A percentile compares a stretch with the other conserved stretches of the same genome.
These are phyloP conservation scores for Nesogale talazaci DNA, from an alignment of 2,113 vertebrate genomes.

Conservation along the genomic window DNA sequence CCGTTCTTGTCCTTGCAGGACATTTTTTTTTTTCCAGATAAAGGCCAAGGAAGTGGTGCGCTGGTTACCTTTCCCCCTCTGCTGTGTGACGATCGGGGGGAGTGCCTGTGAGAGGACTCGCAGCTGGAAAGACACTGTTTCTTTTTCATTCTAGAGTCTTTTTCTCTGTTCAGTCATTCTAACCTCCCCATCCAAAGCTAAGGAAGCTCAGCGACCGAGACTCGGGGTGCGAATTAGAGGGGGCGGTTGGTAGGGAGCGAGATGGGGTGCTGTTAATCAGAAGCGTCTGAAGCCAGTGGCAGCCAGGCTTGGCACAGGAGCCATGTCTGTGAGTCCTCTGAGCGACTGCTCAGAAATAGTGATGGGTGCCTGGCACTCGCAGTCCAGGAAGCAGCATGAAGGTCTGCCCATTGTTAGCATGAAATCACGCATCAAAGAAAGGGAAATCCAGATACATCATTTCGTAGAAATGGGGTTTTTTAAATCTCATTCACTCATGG, in stretches of 20 bases:
- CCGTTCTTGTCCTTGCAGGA: neutral
- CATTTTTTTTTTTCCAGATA: neutral
- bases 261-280: no score
- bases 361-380: neutral
- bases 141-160: slow-evolving; percentile 21
- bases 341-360: slow-evolving; percentile 28
- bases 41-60: neutral
- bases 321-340: neutral
- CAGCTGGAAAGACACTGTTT: neutral
- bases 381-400: slow-evolving; percentile 26
- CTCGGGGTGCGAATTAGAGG: neutral
- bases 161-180: slow-evolving; percentile 17
- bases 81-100: neutral
- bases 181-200: neutral
- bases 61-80: neutral
- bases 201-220: neutral
- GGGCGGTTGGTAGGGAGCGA: no score
- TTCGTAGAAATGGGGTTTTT: slow-evolving; percentile 53
- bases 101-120: neutral
- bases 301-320: slow-evolving; percentile 8
- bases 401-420: slow-evolving; percentile 41
- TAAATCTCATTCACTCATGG: slow-evolving; percentile 63
- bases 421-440: slow-evolving; percentile 35
- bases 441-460: slow-evolving; percentile 45
- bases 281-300: neutral